phyloP scores from a whole-genome alignment of 2,797 vertebrate genomes.

The Cheirogaleus major region DNA sequence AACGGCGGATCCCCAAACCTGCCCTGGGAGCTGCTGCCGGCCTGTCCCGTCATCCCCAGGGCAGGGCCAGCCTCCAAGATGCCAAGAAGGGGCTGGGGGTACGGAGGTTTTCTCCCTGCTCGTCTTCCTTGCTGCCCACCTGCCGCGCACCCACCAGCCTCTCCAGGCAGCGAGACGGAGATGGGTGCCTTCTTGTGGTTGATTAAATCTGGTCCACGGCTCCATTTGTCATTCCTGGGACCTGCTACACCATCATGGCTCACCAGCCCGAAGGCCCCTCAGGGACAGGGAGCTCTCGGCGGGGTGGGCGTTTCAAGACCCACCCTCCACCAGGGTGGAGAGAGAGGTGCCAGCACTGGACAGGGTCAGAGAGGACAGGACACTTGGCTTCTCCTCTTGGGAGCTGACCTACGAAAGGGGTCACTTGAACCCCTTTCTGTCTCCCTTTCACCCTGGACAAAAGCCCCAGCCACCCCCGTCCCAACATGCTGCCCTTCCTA shows the following conservation, averaged over 20 bases:
- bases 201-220: accelerated
- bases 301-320: neutral
- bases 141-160: neutral
- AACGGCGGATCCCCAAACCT: neutral
- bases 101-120: neutral
- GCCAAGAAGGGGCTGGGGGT: neutral
- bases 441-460: neutral
- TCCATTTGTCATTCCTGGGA: neutral
- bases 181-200: neutral
- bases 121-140: neutral
- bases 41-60: neutral
- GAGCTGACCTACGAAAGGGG: neutral
- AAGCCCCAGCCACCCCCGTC: neutral
- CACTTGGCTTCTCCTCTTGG: neutral
- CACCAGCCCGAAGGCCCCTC: neutral
- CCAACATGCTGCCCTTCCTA: neutral
- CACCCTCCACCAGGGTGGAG: neutral
- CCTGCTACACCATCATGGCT: neutral
- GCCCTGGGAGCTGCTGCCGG: neutral
- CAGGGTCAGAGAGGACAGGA: neutral
- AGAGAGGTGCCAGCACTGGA: neutral
- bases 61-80: neutral
- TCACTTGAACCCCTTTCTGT: neutral
- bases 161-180: neutral
- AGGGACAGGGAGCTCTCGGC: neutral